phyloP scores from a whole-genome alignment of 2,888 invertebrate species.

The Spialia ferax region DNA sequence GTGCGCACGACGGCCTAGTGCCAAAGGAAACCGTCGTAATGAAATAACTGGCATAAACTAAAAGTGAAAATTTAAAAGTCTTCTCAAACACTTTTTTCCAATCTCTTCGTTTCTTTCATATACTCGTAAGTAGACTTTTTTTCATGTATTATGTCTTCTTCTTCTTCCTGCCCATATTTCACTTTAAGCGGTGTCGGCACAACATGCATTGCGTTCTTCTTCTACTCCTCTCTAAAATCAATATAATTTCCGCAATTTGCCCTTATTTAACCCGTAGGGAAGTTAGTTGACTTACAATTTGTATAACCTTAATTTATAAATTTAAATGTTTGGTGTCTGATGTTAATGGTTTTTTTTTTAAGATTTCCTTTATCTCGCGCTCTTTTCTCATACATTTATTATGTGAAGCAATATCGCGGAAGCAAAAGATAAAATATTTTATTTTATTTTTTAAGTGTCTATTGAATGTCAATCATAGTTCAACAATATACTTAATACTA shows the following conservation, averaged over 20 bases:
- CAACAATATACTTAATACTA: no score
- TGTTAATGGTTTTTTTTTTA: background rate
- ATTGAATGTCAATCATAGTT: conserved; percentile 50
- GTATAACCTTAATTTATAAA: background rate
- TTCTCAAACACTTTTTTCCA: no score
- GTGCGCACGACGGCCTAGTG: background rate
- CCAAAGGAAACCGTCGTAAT: conserved; percentile 7
- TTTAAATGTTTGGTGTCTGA: background rate
- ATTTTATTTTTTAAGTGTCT: conserved; percentile 20
- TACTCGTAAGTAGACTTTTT: no score
- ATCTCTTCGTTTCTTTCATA: no score
- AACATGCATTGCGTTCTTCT: no score
- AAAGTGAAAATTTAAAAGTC: background rate
- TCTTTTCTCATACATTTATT: background rate
- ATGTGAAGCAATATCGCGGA: conserved; percentile 16
- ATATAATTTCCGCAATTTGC: no score
- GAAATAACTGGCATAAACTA: conserved; percentile 6
- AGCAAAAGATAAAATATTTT: conserved; percentile 16
- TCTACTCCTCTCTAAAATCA: no score
- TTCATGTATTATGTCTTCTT: no score
- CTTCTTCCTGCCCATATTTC: no score
- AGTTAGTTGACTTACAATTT: no score
- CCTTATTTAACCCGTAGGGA: no score
- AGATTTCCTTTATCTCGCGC: background rate
- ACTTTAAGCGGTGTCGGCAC: no score